These are phyloP conservation scores for Zaprionus lachaisei DNA, from an alignment of 1,140 invertebrate species.

Conservation along the genomic window DNA sequence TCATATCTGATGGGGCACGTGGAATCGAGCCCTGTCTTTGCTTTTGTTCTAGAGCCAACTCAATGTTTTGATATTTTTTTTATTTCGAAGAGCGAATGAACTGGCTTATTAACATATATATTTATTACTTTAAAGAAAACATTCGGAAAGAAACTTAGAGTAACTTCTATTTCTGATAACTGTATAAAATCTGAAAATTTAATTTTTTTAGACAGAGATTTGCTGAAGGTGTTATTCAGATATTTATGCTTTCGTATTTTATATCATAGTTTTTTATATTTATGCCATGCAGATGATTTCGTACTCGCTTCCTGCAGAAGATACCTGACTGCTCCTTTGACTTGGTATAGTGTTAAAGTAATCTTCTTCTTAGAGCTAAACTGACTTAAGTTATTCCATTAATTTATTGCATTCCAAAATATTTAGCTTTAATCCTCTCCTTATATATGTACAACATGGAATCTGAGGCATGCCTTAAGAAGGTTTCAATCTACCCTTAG, in stretches of 20 bases:
- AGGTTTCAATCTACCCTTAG: background rate
- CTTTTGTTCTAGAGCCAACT: background rate
- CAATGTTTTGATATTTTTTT: background rate
- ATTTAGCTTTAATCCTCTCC: background rate
- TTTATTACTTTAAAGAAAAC: too few relatives aligned
- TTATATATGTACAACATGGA: background rate
- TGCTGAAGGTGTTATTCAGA: background rate
- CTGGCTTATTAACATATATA: too few relatives aligned
- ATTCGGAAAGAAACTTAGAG: too few relatives aligned
- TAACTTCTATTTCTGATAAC: too few relatives aligned
- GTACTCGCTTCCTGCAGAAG: background rate
- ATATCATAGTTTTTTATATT: background rate
- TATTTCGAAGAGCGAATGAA: background rate
- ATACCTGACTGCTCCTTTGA: background rate
- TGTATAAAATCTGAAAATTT: too few relatives aligned
- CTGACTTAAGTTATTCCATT: background rate
- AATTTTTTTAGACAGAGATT: background rate
- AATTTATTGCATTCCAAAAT: background rate
- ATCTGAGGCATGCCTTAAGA: background rate
- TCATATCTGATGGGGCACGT: background rate
- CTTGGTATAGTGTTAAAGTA: constrained; percentile 1
- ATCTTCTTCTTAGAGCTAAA: background rate
- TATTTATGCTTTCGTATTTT: background rate
- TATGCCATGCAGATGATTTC: background rate
- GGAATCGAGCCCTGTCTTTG: background rate